Percentiles rank a stretch among this genome's conserved stretches.
These are phyloP conservation scores for Steatocranus sp. DNA, from an alignment of 2,797 vertebrate species.

Conservation along the genomic window DNA sequence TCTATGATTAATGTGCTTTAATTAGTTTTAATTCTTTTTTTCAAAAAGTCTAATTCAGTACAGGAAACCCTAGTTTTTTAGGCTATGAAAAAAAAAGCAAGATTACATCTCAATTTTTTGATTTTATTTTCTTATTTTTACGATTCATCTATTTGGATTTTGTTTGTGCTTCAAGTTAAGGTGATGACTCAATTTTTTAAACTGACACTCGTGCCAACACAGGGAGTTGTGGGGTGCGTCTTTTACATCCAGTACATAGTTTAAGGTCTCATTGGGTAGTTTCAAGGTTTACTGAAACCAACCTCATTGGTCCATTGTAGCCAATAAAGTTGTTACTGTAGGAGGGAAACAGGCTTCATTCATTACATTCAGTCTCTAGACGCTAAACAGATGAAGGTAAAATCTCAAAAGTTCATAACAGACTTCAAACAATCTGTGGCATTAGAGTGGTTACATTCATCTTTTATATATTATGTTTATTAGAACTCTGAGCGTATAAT, in stretches of 20 bases:
- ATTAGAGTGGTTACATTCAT: not conserved
- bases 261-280: not conserved
- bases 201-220: rapidly evolving
- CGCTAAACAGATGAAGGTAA: not conserved
- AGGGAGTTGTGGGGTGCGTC: no score
- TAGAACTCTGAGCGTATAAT: not conserved
- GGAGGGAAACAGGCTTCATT: not conserved
- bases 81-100: rapidly evolving
- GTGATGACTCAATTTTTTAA: not conserved
- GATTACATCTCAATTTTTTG: not conserved
- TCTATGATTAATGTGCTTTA: not conserved
- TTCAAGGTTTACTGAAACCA: not conserved
- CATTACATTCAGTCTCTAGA: not conserved
- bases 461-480: not conserved
- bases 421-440: not conserved
- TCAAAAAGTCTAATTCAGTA: not conserved
- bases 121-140: not conserved
- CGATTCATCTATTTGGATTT: not conserved
- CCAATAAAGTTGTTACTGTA: not conserved
- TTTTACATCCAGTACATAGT: not conserved
- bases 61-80: not conserved
- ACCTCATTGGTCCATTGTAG: not conserved
- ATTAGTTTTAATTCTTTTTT: not conserved
- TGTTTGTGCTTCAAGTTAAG: not conserved
- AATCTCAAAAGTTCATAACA: not conserved